Evolutionary conservation across 2,888 invertebrate species (phyloP).

Genomic region (Parnassius apollo): DNA sequence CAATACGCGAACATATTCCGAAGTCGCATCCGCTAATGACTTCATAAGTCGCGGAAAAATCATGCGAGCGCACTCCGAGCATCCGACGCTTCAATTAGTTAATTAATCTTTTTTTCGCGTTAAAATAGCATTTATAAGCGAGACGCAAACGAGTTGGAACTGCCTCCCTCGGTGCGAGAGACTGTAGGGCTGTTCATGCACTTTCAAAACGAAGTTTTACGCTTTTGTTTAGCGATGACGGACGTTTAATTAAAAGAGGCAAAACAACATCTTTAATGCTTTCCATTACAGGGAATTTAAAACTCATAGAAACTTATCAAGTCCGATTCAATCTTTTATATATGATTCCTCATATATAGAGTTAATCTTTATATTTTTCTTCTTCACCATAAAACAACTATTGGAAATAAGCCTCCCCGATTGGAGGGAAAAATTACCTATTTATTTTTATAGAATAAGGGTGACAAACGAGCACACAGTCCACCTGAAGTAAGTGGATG

Average conservation of each 20-base stretch:
- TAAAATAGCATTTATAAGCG: conserved; percentile 79
- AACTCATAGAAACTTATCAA: background rate
- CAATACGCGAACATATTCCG: conserved; percentile 26
- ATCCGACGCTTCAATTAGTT: conserved; percentile 76
- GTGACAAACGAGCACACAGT: too few relatives aligned
- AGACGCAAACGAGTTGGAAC: conserved; percentile 72
- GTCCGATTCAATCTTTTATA: background rate
- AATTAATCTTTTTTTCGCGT: conserved; percentile 80
- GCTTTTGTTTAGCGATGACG: conserved; percentile 15
- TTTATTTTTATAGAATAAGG: too few relatives aligned
- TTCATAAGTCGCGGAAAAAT: conserved; percentile 25
- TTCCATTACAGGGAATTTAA: conserved; percentile 8
- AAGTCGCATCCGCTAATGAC: conserved; percentile 22
- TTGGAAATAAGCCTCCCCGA: too few relatives aligned
- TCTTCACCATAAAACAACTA: too few relatives aligned
- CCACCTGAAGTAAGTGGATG: too few relatives aligned
- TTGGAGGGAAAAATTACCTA: too few relatives aligned
- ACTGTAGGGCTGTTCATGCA: conserved; percentile 52
- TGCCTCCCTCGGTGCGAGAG: conserved; percentile 52
- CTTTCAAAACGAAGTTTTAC: conserved; percentile 22
- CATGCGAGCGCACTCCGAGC: conserved; percentile 31
- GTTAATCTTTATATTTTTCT: too few relatives aligned
- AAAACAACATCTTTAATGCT: conserved; percentile 3
- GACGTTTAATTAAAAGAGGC: conserved; percentile 14
- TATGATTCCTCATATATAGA: background rate